phyloP scores from a whole-genome alignment of 2,888 invertebrate species.

The Elegia similella region DNA sequence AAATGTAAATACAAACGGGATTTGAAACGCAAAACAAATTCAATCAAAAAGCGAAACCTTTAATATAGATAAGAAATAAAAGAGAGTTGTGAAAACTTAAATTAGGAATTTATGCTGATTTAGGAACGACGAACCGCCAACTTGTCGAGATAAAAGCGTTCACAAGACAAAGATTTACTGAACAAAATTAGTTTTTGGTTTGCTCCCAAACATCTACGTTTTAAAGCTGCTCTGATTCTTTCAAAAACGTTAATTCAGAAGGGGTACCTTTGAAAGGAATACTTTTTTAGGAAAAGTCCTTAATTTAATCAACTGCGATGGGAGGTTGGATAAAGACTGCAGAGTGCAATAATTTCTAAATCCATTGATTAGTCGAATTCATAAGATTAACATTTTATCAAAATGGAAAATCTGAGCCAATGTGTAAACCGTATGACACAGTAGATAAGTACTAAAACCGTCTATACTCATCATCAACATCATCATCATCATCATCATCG shows the following conservation, averaged over 20 bases:
- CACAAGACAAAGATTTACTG: conserved; percentile 45
- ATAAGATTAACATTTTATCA: background rate
- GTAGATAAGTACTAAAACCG: too few relatives aligned
- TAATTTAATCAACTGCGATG: conserved; percentile 9
- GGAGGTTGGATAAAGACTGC: background rate
- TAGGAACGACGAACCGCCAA: conserved; percentile 29
- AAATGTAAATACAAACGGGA: too few relatives aligned
- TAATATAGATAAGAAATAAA: too few relatives aligned
- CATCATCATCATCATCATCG: too few relatives aligned
- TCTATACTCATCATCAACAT: too few relatives aligned
- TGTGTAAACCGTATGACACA: too few relatives aligned
- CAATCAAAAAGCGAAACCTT: conserved; percentile 14
- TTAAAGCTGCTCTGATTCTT: background rate
- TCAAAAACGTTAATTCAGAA: background rate
- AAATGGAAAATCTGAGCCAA: too few relatives aligned
- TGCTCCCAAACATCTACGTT: conserved; percentile 16
- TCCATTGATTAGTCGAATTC: conserved; percentile 4
- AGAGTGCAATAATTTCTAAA: conserved; percentile 7
- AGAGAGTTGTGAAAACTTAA: conserved; percentile 44
- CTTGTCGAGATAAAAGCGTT: conserved; percentile 34
- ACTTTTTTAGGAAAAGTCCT: conserved; percentile 1
- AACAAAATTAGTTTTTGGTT: conserved; percentile 36
- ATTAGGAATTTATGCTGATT: conserved; percentile 58
- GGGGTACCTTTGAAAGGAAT: background rate
- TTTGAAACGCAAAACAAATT: conserved; percentile 6